Evolutionary conservation across 35 echinoderm and acorn worm species (phyloP).

Genomic region (Eucidaris tribuloides): DNA sequence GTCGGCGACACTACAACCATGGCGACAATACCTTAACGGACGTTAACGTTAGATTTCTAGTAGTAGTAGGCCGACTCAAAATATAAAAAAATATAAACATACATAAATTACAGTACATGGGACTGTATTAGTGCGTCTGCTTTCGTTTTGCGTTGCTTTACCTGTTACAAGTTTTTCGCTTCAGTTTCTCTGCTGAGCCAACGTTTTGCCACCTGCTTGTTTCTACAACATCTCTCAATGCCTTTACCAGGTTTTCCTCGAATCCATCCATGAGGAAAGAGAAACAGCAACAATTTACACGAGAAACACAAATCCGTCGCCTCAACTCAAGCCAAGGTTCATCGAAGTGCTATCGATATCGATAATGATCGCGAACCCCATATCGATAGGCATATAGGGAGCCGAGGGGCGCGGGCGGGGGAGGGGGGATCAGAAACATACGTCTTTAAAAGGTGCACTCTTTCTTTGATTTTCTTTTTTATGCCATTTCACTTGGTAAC

Average conservation of each 20-base stretch:
- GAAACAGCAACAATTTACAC: too few species aligned
- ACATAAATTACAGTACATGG: background rate
- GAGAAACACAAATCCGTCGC: too few species aligned
- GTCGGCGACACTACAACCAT: background rate
- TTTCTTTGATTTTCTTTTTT: too few species aligned
- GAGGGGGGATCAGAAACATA: too few species aligned
- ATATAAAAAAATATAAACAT: background rate
- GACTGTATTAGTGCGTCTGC: background rate
- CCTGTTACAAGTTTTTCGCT: constrained; percentile 52
- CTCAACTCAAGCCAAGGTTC: too few species aligned
- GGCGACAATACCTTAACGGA: background rate
- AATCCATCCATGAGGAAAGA: constrained; percentile 31
- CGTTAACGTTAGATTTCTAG: background rate
- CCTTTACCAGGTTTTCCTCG: constrained; percentile 53
- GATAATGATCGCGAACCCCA: too few species aligned
- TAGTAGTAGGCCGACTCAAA: background rate
- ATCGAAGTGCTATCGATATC: too few species aligned
- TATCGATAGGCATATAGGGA: too few species aligned
- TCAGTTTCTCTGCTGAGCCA: constrained; percentile 28
- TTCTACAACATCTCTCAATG: constrained; percentile 75
- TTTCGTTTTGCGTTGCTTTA: background rate
- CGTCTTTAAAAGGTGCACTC: too few species aligned
- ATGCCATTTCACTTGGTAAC: too few species aligned
- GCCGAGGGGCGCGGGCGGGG: too few species aligned
- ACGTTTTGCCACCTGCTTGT: constrained; percentile 47